These are phyloP conservation scores for Oreamnos americanus DNA, from an alignment of 2,113 vertebrate genomes.

Conservation along the genomic window DNA sequence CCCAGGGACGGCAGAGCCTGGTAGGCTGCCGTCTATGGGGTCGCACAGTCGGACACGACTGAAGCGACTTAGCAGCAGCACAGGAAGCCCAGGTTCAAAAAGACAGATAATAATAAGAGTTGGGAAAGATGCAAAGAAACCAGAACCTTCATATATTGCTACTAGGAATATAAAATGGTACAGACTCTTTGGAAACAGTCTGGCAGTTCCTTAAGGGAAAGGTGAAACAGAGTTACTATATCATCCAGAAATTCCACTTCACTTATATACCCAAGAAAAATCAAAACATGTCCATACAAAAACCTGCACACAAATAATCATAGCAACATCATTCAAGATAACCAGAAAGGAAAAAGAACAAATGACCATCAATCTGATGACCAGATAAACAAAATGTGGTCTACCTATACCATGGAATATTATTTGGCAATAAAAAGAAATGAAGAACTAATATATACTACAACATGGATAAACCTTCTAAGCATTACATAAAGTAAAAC, in stretches of 20 bases:
- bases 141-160: neutral
- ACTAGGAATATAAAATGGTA: neutral
- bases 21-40: too few relatives aligned
- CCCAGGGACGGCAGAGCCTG: too few relatives aligned
- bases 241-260: neutral
- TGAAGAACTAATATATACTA: neutral
- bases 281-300: neutral
- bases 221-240: neutral
- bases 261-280: neutral
- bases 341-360: neutral
- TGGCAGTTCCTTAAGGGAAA: neutral
- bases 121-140: neutral
- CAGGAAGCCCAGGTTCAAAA: neutral
- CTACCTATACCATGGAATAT: neutral
- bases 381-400: neutral
- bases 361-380: neutral
- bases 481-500: neutral
- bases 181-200: neutral
- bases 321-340: neutral
- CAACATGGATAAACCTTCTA: neutral
- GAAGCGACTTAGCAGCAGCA: too few relatives aligned
- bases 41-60: too few relatives aligned
- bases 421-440: neutral
- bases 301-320: neutral
- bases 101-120: neutral